Conservation (phyloP, 2,797 vertebrate species). For the Parotocinclus haroldoi region DNA sequence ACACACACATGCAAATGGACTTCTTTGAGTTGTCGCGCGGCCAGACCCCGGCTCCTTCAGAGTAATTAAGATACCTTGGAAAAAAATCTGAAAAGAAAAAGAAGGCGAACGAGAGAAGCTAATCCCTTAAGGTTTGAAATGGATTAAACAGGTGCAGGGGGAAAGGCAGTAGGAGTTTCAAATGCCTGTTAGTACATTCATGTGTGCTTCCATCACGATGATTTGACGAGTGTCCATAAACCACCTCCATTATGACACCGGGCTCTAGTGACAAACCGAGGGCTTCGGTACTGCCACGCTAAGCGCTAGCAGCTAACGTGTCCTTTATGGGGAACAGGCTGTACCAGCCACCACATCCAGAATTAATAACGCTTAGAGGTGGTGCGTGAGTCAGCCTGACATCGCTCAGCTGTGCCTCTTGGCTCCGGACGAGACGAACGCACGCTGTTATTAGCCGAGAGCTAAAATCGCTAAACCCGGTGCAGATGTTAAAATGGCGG, state of each 20-base stretch:
- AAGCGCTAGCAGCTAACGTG: slow-evolving; percentile 36
- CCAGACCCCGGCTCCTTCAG: slow-evolving; percentile 90
- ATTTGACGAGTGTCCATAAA: slow-evolving; percentile 50
- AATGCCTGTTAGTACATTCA: slow-evolving; percentile 12
- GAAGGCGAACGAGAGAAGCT: neutral
- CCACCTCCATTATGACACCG: slow-evolving; percentile 3
- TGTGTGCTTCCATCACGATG: slow-evolving; percentile 42
- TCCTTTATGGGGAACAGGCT: slow-evolving; percentile 55
- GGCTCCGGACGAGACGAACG: slow-evolving; percentile 58
- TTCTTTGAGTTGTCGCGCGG: slow-evolving; percentile 97
- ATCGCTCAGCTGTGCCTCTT: slow-evolving; percentile 71
- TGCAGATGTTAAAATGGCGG: slow-evolving; percentile 74
- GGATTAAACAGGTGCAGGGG: slow-evolving; percentile 46
- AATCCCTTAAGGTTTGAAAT: slow-evolving; percentile 69
- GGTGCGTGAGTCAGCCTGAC: slow-evolving; percentile 60
- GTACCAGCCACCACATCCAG: slow-evolving; percentile 37
- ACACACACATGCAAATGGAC: slow-evolving; percentile 89
- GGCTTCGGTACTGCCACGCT: slow-evolving; percentile 34
- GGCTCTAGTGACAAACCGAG: slow-evolving; percentile 34
- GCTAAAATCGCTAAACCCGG: slow-evolving; percentile 67
- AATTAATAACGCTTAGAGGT: slow-evolving; percentile 68
- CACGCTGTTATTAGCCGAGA: slow-evolving; percentile 68
- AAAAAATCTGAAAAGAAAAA: slow-evolving; percentile 57
- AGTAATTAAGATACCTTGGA: slow-evolving; percentile 99
- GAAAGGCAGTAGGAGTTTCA: neutral